Conservation (phyloP, 2,888 invertebrate genomes). For the Punctoribates punctum region DNA sequence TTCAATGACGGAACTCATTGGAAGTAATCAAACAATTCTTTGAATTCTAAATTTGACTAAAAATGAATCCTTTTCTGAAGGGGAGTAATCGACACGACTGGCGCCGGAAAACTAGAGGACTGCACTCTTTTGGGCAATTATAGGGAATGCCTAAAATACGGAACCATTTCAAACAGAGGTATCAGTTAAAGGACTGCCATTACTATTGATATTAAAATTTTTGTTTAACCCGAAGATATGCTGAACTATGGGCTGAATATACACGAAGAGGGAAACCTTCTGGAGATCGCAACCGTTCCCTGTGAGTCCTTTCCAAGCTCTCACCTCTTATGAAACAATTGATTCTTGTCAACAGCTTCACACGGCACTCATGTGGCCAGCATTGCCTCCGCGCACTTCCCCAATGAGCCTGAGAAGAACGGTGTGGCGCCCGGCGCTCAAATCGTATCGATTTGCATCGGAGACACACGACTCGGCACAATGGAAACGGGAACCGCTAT, state of each 20-base stretch:
- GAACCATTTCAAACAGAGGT: conserved; percentile 65
- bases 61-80: conserved; percentile 54
- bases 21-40: conserved; percentile 60
- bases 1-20: conserved; percentile 86
- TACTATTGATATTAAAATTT: background rate
- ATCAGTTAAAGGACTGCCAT: conserved; percentile 11
- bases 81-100: conserved; percentile 78
- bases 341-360: conserved; percentile 71
- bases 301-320: background rate
- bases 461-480: conserved; percentile 83
- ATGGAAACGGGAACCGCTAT: conserved; percentile 97
- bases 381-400: conserved; percentile 87
- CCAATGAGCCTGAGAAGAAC: conserved; percentile 77
- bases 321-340: no score
- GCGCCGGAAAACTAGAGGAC: conserved; percentile 71
- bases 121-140: conserved; percentile 78
- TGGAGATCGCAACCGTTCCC: conserved; percentile 78
- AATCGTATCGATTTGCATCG: conserved; percentile 82
- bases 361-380: conserved; percentile 98
- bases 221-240: conserved; percentile 61
- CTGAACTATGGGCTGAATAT: conserved; percentile 87
- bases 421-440: conserved; percentile 96
- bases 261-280: conserved; percentile 78
- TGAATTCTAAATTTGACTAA: background rate
- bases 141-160: conserved; percentile 71